Percentiles rank a stretch among this genome's conserved stretches.
Evolutionary conservation across 2,113 vertebrate genomes (phyloP).

Genomic region (Mus pahari): DNA sequence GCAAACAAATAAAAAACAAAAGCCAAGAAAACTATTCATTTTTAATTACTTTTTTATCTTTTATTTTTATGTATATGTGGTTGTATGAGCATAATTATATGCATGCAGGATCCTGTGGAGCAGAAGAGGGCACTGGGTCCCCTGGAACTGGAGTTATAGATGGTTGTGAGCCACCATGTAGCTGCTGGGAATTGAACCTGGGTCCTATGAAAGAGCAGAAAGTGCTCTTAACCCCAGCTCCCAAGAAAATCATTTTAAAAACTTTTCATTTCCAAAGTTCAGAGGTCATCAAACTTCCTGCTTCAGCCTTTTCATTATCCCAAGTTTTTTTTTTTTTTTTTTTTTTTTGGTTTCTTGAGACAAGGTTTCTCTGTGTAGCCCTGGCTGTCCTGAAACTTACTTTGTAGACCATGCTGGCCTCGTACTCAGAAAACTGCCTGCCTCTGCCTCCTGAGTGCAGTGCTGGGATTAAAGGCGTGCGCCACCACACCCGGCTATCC

Average conservation of each 20-base stretch:
- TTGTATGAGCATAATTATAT: not conserved
- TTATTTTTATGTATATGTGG: not conserved
- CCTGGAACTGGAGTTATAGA: not conserved
- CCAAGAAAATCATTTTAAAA: conserved; percentile 9
- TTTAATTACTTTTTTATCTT: not conserved
- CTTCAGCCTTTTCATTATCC: not conserved
- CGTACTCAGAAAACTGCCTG: no score
- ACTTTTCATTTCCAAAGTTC: conserved; percentile 35
- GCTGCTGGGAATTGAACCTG: not conserved
- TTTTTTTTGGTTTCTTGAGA: no score
- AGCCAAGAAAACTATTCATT: not conserved
- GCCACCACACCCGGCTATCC: no score
- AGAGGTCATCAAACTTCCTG: conserved; percentile 24
- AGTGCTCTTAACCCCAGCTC: not conserved
- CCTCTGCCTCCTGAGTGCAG: no score
- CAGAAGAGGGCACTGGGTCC: not conserved
- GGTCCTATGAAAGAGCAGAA: not conserved
- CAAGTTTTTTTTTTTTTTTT: no score
- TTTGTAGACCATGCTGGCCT: no score
- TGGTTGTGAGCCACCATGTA: not conserved
- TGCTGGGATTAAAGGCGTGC: no score
- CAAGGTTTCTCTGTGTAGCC: no score
- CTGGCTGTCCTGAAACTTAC: no score
- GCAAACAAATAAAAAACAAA: not conserved
- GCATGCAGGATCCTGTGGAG: not conserved